Conservation (phyloP, 2,113 vertebrate species). For the Gopherus flavomarginatus region DNA sequence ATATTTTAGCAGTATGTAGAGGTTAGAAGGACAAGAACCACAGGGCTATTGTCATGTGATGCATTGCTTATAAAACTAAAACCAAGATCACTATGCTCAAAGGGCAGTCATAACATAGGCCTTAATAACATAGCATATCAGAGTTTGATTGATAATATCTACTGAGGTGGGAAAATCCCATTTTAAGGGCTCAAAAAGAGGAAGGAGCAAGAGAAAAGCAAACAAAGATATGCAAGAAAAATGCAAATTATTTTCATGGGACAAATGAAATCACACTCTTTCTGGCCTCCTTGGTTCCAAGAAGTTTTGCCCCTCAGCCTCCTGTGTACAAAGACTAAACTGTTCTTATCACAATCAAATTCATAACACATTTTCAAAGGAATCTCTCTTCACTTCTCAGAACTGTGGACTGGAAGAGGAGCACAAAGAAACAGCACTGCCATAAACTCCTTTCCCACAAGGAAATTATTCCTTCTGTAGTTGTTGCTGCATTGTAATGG, state of each 20-base stretch:
- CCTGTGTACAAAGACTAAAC: background rate
- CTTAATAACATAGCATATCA: constrained; percentile 80
- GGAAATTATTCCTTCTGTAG: background rate
- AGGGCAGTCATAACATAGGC: constrained; percentile 80
- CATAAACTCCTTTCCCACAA: background rate
- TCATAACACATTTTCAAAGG: background rate
- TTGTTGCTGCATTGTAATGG: background rate
- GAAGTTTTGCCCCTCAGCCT: background rate
- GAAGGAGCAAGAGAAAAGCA: background rate
- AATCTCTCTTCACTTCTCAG: background rate
- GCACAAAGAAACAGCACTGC: background rate
- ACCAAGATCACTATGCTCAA: constrained; percentile 79
- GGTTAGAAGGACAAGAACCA: constrained; percentile 83
- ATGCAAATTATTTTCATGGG: background rate
- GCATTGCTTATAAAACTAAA: constrained; percentile 76
- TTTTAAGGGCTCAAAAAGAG: background rate
- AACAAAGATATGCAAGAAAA: background rate
- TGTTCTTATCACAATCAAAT: background rate
- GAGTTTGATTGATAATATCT: constrained; percentile 82
- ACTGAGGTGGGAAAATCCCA: constrained; percentile 57
- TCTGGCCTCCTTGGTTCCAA: background rate
- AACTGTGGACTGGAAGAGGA: background rate
- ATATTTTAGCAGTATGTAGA: constrained; percentile 85
- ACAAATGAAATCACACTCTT: background rate
- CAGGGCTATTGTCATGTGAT: constrained; percentile 76